Base-by-base conservation (phyloP, 2,888 invertebrate species). In the Eupithecia abbreviata region DNA sequence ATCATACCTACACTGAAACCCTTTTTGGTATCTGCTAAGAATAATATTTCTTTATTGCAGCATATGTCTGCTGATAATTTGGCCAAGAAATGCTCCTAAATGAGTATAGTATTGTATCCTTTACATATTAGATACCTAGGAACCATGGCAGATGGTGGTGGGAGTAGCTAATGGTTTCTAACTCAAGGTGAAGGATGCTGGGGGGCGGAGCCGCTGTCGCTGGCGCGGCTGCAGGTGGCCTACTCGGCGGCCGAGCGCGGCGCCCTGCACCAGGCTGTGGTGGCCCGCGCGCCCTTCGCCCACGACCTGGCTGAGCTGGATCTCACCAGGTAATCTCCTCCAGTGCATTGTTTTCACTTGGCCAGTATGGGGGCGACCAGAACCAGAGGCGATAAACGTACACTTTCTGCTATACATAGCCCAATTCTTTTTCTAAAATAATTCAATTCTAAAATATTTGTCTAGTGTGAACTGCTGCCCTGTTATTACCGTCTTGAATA, bases 171-270 rank as follows among this genome's bases (percentile, higher is more conserved):
- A 74, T 68, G 68, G 67, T 15, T 65, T 88, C 89, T 84, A 88
- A 92, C 85, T 72, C 65, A 92, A 93, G 93, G 91, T 78, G 80
- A 85, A 84, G 88, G 87, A 75, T 80, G 84, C 72, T 79, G 74
- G 7, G 85, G 79, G 1, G 74, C 83, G 12, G 85, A 89, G 86
- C 93, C 93, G 0, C 82, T 90, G 84, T 88, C 90, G 0, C 67
- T 89, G 83, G 90, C 80, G 82, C 92, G 88, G 49, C 91, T 93
- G 55, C 92, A 92, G 81, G 72, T 80, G 3, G 90, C 93, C 9
- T 96, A 92, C 89, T 93, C 96, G 0, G 77, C 90, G 1, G 96
- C 96, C 82, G 96, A 96, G 90, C 91, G 96, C 10, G 88, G 95
- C 43, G 96, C 95, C 10, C 88, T 96, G 49, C 94, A 96, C 81